Evolutionary conservation across 2,888 invertebrate genomes (phyloP), one percentile per base, ranked within the genome.

Genomic region (Dasysyrphus albostriatus): DNA sequence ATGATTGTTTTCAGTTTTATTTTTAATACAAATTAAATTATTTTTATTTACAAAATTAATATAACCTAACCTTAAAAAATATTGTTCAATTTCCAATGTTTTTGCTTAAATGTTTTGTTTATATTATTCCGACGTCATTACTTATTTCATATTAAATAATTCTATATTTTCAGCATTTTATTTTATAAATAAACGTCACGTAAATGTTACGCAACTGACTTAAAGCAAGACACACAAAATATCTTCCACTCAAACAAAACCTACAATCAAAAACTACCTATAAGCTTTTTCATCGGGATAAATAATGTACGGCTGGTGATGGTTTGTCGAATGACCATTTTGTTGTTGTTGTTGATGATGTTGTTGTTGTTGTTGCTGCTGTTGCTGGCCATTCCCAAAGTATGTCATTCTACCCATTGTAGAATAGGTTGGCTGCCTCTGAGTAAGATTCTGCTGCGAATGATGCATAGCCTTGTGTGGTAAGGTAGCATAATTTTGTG

Each of bases 391-490:
- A 75, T 92, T 92, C 12, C 92, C 92, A 90, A 94, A 94, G 89
- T 94, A 94, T 5, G 94, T 93, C 89, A 94, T 91, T 92, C 96
- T 90, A 89, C 95, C 93, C 94, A 96, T 94, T 10, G 95, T 93
- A 89, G 96, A 93, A 92, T 95, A 94, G 90, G 95, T 92, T 91
- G 93, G 92, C 92, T 95, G 90, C 1, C 91, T 90, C 72, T 92
- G 91, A 34, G 91, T 89, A 32, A 93, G 89, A 89, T 91, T 93
- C 79, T 92, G 91, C 63, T 90, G 90, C 6, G 93, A 92, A 69
- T 92, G 91, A 61, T 92, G 92, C 56, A 92, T 89, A 82, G 95
- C 91, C 91, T 96, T 96, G 91, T 94, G 95, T 49, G 96, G 95
- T 89, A 95, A 93, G 42, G 95, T 96, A 67, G 95, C 95, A 94